These are phyloP conservation scores for Bombus confusus DNA, from an alignment of 1,140 invertebrate species.

Conservation along the genomic window DNA sequence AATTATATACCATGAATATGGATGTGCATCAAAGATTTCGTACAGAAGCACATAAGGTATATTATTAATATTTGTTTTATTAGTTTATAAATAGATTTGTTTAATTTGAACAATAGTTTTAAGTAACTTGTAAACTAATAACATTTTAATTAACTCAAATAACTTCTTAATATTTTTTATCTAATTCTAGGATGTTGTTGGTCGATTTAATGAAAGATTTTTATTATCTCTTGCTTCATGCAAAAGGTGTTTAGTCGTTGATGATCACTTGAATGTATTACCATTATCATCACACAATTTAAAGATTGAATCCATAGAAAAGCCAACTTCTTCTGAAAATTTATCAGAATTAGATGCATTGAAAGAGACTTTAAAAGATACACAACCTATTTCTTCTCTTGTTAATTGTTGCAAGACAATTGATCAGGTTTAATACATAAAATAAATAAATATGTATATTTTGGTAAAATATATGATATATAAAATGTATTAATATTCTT, in stretches of 20 bases:
- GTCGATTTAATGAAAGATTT: slow-evolving; percentile 98
- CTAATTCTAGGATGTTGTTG: slow-evolving; percentile 87
- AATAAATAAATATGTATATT: not conserved
- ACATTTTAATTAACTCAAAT: not conserved
- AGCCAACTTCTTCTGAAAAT: slow-evolving; percentile 77
- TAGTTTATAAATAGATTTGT: not conserved
- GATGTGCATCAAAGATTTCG: slow-evolving; percentile 97
- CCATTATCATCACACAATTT: slow-evolving; percentile 95
- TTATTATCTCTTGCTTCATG: slow-evolving; percentile 95
- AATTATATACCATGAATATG: slow-evolving; percentile 98
- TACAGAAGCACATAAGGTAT: slow-evolving; percentile 94
- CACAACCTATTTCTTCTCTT: slow-evolving; percentile 95
- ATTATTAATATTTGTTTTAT: slow-evolving; percentile 7
- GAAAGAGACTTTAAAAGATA: slow-evolving; percentile 92
- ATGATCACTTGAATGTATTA: slow-evolving; percentile 96
- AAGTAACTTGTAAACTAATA: too few species aligned
- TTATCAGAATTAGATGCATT: slow-evolving; percentile 86
- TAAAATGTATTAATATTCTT: slow-evolving; percentile 40
- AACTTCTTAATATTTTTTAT: slow-evolving; percentile 16
- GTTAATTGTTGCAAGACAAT: slow-evolving; percentile 95
- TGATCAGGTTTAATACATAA: slow-evolving; percentile 88
- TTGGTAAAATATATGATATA: not conserved
- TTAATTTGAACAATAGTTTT: not conserved
- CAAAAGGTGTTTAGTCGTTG: slow-evolving; percentile 94
- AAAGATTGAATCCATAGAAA: slow-evolving; percentile 88